These are phyloP conservation scores for Limenitis camilla DNA, from an alignment of 2,888 invertebrate species.

Conservation along the genomic window DNA sequence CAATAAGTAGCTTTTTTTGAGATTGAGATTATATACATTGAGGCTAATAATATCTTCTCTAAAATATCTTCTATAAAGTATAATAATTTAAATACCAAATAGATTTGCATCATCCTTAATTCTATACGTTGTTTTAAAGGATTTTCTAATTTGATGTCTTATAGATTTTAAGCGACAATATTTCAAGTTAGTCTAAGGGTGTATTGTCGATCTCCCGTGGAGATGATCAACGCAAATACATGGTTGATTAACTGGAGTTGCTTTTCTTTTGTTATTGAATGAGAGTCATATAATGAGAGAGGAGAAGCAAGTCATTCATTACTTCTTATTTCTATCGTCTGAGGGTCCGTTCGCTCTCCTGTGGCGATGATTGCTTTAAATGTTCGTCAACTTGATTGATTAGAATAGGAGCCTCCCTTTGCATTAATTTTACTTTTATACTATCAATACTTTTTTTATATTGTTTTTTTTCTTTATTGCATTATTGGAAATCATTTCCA, in stretches of 20 bases:
- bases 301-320: conserved; percentile 25
- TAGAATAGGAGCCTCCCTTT: conserved; percentile 10
- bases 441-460: neutral
- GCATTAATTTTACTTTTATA: conserved; percentile 11
- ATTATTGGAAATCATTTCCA: neutral
- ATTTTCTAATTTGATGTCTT: neutral
- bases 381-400: conserved; percentile 29
- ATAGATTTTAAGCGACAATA: too few relatives aligned
- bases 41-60: too few relatives aligned
- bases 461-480: neutral
- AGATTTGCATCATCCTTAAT: too few relatives aligned
- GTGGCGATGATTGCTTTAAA: conserved; percentile 30
- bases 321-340: conserved; percentile 16
- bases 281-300: neutral
- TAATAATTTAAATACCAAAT: too few relatives aligned
- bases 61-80: too few relatives aligned
- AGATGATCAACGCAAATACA: neutral
- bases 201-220: neutral
- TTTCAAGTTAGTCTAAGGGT: too few relatives aligned
- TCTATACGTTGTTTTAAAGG: too few relatives aligned
- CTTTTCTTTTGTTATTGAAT: neutral
- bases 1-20: too few relatives aligned
- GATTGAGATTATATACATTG: too few relatives aligned
- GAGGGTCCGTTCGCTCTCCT: conserved; percentile 25
- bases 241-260: neutral